Percentiles rank a stretch among this genome's conserved stretches.
phyloP scores from a whole-genome alignment of 2,888 invertebrate species.

The Pristionchus japonicus region DNA sequence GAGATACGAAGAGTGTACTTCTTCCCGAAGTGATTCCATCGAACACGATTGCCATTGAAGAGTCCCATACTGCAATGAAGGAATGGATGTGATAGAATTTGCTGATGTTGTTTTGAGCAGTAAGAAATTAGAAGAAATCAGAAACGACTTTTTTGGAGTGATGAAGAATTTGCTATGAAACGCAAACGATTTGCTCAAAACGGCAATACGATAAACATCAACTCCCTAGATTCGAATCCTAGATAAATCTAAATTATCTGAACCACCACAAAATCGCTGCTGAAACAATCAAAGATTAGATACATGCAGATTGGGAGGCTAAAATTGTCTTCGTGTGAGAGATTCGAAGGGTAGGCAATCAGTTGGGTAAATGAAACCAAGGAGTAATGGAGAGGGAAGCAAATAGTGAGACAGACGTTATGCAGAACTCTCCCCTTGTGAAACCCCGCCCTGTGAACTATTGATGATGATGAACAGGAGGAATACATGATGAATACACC shows the following conservation, averaged over 20 bases:
- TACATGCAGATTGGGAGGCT: neutral
- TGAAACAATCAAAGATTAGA: neutral
- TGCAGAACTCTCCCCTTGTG: neutral
- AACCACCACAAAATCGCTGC: neutral
- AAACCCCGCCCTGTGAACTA: neutral
- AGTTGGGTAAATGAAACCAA: constrained; percentile 2
- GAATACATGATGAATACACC: too few relatives aligned
- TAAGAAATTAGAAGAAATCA: neutral
- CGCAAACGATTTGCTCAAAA: neutral
- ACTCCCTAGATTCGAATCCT: too few relatives aligned
- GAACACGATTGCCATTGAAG: constrained; percentile 66
- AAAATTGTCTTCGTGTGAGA: neutral
- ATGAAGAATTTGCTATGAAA: neutral
- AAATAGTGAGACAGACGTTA: neutral
- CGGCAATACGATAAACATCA: neutral
- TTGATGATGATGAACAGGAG: neutral
- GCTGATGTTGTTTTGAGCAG: too few relatives aligned
- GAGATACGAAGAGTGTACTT: constrained; percentile 67
- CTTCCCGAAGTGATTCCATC: constrained; percentile 73
- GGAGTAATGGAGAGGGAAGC: neutral
- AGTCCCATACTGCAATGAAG: constrained; percentile 65
- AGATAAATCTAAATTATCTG: too few relatives aligned
- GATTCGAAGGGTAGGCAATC: neutral
- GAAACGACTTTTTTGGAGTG: neutral
- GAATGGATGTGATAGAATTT: neutral